phyloP scores from a whole-genome alignment of 2,113 vertebrate genomes.

The Grammomys dolichurus region DNA sequence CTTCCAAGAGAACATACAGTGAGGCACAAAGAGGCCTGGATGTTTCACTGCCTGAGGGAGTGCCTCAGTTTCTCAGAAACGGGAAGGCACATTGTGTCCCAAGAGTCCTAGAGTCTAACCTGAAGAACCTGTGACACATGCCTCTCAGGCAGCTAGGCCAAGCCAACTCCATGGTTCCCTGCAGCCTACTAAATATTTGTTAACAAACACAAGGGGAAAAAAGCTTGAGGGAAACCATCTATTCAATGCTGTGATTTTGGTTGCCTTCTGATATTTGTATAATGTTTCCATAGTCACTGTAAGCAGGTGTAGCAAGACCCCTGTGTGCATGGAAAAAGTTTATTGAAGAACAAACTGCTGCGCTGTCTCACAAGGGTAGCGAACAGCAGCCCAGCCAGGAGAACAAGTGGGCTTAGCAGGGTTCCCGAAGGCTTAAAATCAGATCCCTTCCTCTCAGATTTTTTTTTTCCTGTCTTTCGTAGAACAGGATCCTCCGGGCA shows the following conservation, averaged over 20 bases:
- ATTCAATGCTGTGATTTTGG: background rate
- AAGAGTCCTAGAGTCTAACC: background rate
- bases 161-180: background rate
- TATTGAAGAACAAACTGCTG: background rate
- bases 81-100: background rate
- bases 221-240: background rate
- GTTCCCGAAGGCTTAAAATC: background rate
- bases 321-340: background rate
- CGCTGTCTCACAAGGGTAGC: background rate
- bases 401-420: background rate
- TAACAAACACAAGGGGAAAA: background rate
- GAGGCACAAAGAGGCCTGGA: background rate
- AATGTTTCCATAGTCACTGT: background rate
- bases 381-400: background rate
- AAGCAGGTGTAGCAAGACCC: background rate
- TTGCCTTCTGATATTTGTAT: background rate
- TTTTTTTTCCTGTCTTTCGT: no score
- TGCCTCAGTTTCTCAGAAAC: background rate
- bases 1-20: background rate
- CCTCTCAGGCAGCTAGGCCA: background rate
- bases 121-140: background rate
- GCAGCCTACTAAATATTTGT: background rate
- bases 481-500: background rate
- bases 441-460: background rate
- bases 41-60: background rate